These are phyloP conservation scores for Anthophora plumipes DNA, from an alignment of 2,888 invertebrate genomes.

Conservation along the genomic window DNA sequence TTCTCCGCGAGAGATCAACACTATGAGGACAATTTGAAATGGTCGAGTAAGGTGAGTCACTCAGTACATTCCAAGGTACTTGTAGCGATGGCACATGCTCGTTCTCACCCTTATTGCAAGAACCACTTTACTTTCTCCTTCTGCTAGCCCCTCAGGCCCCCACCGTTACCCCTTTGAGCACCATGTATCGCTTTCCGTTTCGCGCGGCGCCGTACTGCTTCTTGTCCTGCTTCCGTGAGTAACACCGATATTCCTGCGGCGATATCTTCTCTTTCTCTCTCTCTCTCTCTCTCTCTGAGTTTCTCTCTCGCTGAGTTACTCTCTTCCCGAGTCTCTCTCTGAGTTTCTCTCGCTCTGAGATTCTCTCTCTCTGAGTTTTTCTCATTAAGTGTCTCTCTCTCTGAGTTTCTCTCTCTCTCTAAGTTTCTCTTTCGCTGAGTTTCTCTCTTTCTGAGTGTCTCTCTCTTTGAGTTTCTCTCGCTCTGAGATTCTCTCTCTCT, in stretches of 20 bases:
- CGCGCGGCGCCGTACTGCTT: slow-evolving; percentile 27
- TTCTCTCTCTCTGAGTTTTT: too few species aligned
- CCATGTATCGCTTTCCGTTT: slow-evolving; percentile 41
- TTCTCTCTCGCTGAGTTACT: too few species aligned
- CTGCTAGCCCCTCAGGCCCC: slow-evolving; percentile 1
- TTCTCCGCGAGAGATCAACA: not conserved
- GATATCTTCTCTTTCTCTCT: slow-evolving; percentile 16
- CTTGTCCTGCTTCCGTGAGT: slow-evolving; percentile 42
- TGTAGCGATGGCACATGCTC: slow-evolving; percentile 71
- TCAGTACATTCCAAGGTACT: slow-evolving; percentile 55
- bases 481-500: too few species aligned
- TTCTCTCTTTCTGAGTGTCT: too few species aligned
- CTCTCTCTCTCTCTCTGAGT: not conserved
- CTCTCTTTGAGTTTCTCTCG: too few species aligned
- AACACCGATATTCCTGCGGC: slow-evolving; percentile 68
- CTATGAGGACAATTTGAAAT: not conserved
- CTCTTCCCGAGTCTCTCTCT: too few species aligned
- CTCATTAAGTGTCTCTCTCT: too few species aligned
- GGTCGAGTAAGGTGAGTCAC: slow-evolving; percentile 15
- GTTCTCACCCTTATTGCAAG: slow-evolving; percentile 77
- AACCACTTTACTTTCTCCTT: slow-evolving; percentile 68
- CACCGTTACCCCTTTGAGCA: not conserved
- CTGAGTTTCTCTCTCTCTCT: too few species aligned
- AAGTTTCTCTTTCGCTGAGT: too few species aligned
- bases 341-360: too few species aligned